Percentiles rank a stretch among this genome's conserved stretches.
phyloP scores from a whole-genome alignment of 2,113 vertebrate genomes.

The Halichoerus grypus region DNA sequence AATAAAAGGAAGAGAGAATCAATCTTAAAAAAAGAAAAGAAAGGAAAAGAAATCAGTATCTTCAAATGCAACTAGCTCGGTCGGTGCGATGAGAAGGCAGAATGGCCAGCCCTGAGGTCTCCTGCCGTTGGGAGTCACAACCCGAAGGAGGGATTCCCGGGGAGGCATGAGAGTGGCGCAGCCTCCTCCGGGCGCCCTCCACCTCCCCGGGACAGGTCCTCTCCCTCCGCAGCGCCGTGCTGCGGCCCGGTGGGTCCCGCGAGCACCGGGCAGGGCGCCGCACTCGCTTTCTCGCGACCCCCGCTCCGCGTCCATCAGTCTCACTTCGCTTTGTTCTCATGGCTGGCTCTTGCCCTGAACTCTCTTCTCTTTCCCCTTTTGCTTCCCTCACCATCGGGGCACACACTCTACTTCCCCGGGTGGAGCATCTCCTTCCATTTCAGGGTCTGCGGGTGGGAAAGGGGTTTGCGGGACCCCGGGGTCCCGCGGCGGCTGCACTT shows the following conservation, averaged over 20 bases:
- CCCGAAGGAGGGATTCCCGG: rapidly evolving
- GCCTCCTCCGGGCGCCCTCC: rapidly evolving
- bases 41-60: neutral
- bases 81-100: neutral
- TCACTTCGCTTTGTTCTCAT: rapidly evolving
- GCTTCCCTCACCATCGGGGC: neutral
- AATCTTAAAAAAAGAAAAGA: too few relatives aligned
- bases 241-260: neutral
- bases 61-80: rapidly evolving
- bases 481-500: rapidly evolving
- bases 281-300: rapidly evolving
- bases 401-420: neutral
- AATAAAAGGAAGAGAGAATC: too few relatives aligned
- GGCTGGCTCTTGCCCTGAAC: neutral
- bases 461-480: rapidly evolving
- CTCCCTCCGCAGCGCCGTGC: rapidly evolving
- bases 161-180: rapidly evolving
- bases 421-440: neutral
- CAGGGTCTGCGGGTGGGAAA: neutral
- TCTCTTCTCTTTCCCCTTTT: neutral
- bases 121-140: neutral
- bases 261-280: rapidly evolving
- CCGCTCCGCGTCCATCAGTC: neutral
- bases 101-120: neutral
- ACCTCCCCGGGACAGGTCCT: neutral